Conservation (phyloP, 1,140 invertebrate genomes). For the Drosophila mayri region DNA sequence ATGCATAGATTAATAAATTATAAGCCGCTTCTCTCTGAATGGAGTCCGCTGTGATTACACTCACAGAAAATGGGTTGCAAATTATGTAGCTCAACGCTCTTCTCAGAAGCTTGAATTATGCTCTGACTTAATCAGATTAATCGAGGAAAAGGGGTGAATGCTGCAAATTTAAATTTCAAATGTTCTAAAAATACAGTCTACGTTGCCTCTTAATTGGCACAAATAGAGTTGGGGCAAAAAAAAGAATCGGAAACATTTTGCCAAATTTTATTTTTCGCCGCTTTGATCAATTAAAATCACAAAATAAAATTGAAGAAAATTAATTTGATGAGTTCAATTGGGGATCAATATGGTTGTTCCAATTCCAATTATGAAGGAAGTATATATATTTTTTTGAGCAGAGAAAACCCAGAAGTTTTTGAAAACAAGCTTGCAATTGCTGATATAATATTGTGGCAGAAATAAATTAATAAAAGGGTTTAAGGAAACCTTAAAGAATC, state of each 20-base stretch:
- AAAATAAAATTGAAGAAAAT: not conserved
- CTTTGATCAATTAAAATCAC: conserved; percentile 19
- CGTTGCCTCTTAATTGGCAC: not conserved
- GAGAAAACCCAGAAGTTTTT: not conserved
- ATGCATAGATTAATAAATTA: conserved; percentile 83
- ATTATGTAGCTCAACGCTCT: not conserved
- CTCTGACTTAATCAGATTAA: conserved; percentile 13
- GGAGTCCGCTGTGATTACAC: conserved; percentile 51
- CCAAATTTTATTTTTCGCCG: conserved; percentile 1
- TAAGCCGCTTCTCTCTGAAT: conserved; percentile 61
- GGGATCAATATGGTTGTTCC: conserved; percentile 3
- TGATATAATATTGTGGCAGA: no score
- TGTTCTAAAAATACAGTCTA: not conserved
- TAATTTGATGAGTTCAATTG: conserved; percentile 10
- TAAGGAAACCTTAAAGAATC: no score
- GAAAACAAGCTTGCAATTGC: not conserved
- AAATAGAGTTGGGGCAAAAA: not conserved
- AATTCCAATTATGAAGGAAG: not conserved
- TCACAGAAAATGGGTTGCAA: conserved; percentile 28
- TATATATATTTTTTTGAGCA: not conserved
- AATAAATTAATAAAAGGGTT: not conserved
- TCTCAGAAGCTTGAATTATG: conserved; percentile 11
- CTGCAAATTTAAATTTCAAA: not conserved
- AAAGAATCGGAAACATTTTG: not conserved
- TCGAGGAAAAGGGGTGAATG: not conserved